A percentile compares a stretch with the other conserved stretches of the same genome.
Evolutionary conservation across 2,888 invertebrate genomes (phyloP).

Genomic region (Lasioglossum figueresi): DNA sequence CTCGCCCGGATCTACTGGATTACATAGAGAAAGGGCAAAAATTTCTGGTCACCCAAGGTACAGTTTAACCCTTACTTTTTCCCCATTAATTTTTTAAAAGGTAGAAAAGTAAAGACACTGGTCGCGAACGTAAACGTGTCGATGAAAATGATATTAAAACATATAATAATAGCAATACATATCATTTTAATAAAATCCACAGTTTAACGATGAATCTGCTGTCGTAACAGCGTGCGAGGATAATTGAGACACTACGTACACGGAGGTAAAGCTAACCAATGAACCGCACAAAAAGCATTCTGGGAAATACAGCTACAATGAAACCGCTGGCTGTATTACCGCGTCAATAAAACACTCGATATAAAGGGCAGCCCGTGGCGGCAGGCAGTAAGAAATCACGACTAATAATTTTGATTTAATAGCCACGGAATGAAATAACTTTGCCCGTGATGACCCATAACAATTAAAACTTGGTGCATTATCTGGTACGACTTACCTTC

Average conservation of each 20-base stretch:
- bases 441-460: slow-evolving; percentile 71
- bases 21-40: too few species aligned
- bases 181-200: background rate
- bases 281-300: slow-evolving; percentile 3
- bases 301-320: slow-evolving; percentile 8
- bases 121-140: too few species aligned
- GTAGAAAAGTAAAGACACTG: too few species aligned
- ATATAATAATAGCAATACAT: background rate
- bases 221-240: background rate
- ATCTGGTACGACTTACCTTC: slow-evolving; percentile 59
- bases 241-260: background rate
- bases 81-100: too few species aligned
- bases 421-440: slow-evolving; percentile 63
- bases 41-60: too few species aligned
- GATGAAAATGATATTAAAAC: too few species aligned
- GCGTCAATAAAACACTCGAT: slow-evolving; percentile 17
- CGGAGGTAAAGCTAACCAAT: background rate
- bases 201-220: background rate
- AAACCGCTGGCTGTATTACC: slow-evolving; percentile 4
- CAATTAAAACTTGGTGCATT: slow-evolving; percentile 79
- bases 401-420: slow-evolving; percentile 71
- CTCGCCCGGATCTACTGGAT: too few species aligned
- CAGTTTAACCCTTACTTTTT: too few species aligned
- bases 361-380: slow-evolving; percentile 7
- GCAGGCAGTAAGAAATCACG: slow-evolving; percentile 44